phyloP scores from a whole-genome alignment of 2,888 invertebrate genomes.

The Ashinkailepas kermadecensis region DNA sequence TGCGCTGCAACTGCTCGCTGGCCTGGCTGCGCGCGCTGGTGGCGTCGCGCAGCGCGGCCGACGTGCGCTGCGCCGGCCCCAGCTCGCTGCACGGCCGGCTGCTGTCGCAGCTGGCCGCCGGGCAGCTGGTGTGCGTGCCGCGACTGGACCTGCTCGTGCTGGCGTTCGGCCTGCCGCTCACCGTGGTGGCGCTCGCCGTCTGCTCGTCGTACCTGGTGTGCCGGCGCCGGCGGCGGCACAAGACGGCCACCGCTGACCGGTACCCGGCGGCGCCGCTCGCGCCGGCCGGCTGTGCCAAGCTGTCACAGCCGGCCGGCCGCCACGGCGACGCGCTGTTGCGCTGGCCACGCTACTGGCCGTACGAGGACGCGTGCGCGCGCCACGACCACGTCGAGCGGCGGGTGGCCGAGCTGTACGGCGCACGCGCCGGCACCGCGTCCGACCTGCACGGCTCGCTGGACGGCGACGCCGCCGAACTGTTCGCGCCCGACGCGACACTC shows the following conservation, averaged over 20 bases:
- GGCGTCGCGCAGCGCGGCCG: background rate
- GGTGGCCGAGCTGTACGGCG: background rate
- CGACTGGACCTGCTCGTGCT: background rate
- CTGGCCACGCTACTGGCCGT: slow-evolving; percentile 7
- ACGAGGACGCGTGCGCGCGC: background rate
- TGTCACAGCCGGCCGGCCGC: background rate
- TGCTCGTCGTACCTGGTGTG: background rate
- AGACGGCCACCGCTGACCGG: background rate
- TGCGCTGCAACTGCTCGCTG: background rate
- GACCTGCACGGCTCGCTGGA: background rate
- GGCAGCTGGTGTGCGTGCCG: background rate
- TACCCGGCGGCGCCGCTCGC: background rate
- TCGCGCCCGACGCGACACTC: background rate
- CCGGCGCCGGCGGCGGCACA: background rate
- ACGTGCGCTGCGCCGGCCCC: background rate
- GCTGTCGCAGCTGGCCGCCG: background rate
- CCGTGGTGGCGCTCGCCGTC: background rate
- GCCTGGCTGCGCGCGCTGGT: background rate
- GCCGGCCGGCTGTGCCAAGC: background rate
- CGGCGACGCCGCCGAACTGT: background rate
- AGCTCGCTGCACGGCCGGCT: background rate
- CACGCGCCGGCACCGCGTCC: background rate
- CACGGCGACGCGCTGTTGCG: background rate
- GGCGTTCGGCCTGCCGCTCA: background rate
- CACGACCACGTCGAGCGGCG: background rate